Percentiles rank a stretch among this genome's conserved stretches.
phyloP scores from a whole-genome alignment of 1,140 invertebrate genomes.

The Bombus fervidus region DNA sequence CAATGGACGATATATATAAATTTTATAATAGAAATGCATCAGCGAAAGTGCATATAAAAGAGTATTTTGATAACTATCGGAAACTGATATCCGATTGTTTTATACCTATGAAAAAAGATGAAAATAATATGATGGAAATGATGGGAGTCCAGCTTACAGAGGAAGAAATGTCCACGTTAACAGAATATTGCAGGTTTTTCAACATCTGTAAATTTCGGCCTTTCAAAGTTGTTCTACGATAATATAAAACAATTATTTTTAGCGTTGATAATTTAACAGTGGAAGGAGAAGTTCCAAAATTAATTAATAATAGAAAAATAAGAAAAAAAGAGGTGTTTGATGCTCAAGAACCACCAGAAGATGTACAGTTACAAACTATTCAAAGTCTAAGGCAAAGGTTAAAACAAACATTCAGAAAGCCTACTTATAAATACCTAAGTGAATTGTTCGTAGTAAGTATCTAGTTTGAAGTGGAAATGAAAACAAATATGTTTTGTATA shows the following conservation, averaged over 20 bases:
- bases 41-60: constrained; percentile 42
- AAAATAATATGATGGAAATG: constrained; percentile 33
- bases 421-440: constrained; percentile 45
- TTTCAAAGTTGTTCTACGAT: background rate
- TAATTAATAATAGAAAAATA: constrained; percentile 14
- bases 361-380: constrained; percentile 57
- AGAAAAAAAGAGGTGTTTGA: constrained; percentile 43
- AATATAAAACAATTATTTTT: constrained; percentile 7
- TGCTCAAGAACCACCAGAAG: constrained; percentile 48
- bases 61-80: constrained; percentile 60
- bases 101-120: background rate
- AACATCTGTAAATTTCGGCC: background rate
- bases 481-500: background rate
- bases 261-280: constrained; percentile 68
- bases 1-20: constrained; percentile 57
- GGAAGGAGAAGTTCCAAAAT: constrained; percentile 55
- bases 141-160: constrained; percentile 55
- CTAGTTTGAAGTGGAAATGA: background rate
- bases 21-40: constrained; percentile 55
- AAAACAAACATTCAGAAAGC: background rate
- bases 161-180: constrained; percentile 58
- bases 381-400: constrained; percentile 34
- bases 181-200: constrained; percentile 65
- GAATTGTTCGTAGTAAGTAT: constrained; percentile 53
- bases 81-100: constrained; percentile 10